These are phyloP conservation scores for Sminthurides bifidus DNA, from an alignment of 1,140 invertebrate species.

Conservation along the genomic window DNA sequence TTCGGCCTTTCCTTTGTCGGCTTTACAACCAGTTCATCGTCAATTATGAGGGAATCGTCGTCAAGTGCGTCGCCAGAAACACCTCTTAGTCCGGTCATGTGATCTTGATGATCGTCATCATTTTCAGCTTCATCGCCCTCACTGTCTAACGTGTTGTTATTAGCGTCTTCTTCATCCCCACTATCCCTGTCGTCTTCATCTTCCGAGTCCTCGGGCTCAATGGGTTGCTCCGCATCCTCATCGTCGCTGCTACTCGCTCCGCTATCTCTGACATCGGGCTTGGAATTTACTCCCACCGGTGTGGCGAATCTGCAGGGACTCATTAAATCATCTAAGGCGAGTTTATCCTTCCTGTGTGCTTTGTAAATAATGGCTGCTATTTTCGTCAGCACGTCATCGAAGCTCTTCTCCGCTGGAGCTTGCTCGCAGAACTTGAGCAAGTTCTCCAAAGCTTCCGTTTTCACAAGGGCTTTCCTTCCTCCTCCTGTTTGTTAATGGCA, in stretches of 20 bases:
- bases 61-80: not conserved
- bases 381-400: slow-evolving; percentile 48
- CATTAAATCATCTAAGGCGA: slow-evolving; percentile 43
- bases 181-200: slow-evolving; percentile 18
- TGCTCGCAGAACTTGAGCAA: slow-evolving; percentile 50
- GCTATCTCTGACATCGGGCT: slow-evolving; percentile 16
- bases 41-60: not conserved
- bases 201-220: not conserved
- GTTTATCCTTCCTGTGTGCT: slow-evolving; percentile 49
- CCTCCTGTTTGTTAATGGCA: slow-evolving; percentile 40
- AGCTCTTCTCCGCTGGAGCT: slow-evolving; percentile 52
- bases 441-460: slow-evolving; percentile 47
- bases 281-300: slow-evolving; percentile 28
- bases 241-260: slow-evolving; percentile 31
- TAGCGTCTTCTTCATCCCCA: not conserved
- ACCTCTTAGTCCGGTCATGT: no score
- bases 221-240: slow-evolving; percentile 16
- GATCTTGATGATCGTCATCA: no score
- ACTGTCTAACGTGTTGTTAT: slow-evolving; percentile 8
- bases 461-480: slow-evolving; percentile 46
- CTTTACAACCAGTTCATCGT: not conserved
- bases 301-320: slow-evolving; percentile 44
- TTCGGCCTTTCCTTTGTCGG: not conserved
- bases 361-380: slow-evolving; percentile 51
- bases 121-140: slow-evolving; percentile 1